Evolutionary conservation across 2,888 invertebrate genomes (phyloP).

Genomic region (Dolomedes plantarius): DNA sequence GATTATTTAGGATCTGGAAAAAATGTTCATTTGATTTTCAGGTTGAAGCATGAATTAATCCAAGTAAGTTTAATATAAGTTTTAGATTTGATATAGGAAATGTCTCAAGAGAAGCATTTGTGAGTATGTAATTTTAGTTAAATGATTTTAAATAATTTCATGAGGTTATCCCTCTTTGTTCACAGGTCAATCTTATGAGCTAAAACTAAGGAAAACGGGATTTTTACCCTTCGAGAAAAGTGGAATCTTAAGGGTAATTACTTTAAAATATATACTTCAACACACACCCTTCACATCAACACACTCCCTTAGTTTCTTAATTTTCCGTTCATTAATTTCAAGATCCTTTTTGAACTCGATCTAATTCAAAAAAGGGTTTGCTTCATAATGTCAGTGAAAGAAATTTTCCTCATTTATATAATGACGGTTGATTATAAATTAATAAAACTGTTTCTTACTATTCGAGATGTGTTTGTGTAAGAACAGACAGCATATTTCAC

Average conservation of each 20-base stretch:
- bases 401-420: too few species aligned
- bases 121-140: background rate
- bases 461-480: too few species aligned
- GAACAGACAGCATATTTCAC: too few species aligned
- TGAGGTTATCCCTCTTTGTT: background rate
- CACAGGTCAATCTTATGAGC: slow-evolving; percentile 92
- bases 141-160: background rate
- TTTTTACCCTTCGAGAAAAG: slow-evolving; percentile 83
- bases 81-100: background rate
- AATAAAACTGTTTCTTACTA: too few species aligned
- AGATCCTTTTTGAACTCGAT: too few species aligned
- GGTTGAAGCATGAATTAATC: background rate
- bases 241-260: slow-evolving; percentile 24
- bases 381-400: too few species aligned
- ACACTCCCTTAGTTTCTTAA: too few species aligned
- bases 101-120: background rate
- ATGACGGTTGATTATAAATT: too few species aligned
- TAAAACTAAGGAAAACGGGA: slow-evolving; percentile 94
- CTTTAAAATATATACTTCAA: too few species aligned
- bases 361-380: too few species aligned
- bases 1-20: background rate
- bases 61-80: background rate
- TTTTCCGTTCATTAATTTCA: too few species aligned
- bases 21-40: background rate
- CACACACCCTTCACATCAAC: too few species aligned